These are phyloP conservation scores for Cetonia aurata DNA, from an alignment of 2,888 invertebrate genomes.

Conservation along the genomic window DNA sequence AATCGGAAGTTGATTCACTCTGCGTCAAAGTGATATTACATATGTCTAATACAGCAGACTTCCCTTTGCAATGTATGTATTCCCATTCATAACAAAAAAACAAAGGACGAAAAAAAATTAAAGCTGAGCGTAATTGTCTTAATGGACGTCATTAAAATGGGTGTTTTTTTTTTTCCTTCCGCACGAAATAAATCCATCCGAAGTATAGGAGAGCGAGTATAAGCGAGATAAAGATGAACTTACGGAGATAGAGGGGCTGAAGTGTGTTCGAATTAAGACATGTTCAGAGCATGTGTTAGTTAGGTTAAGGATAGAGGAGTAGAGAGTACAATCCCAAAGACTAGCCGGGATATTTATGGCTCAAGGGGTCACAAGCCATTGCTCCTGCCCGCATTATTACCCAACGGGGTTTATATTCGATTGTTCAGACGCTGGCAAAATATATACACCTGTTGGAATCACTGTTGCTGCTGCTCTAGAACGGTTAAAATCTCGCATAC, in stretches of 20 bases:
- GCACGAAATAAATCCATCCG: constrained; percentile 3
- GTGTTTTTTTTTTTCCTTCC: constrained; percentile 16
- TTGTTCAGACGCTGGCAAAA: constrained; percentile 65
- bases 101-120: constrained; percentile 28
- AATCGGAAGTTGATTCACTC: constrained; percentile 48
- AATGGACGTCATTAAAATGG: constrained; percentile 22
- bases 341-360: constrained; percentile 66
- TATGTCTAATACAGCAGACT: constrained; percentile 10
- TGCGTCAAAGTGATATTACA: constrained; percentile 51
- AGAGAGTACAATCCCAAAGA: constrained; percentile 59
- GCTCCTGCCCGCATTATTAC: constrained; percentile 67
- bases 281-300: constrained; percentile 47
- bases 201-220: background rate
- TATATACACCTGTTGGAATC: constrained; percentile 68
- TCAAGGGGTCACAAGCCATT: constrained; percentile 68
- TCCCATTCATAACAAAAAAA: background rate
- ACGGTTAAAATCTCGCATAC: constrained; percentile 23
- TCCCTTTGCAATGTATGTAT: background rate
- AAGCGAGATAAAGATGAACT: constrained; percentile 30
- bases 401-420: constrained; percentile 66
- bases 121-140: constrained; percentile 33
- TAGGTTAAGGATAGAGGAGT: constrained; percentile 46
- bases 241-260: constrained; percentile 27
- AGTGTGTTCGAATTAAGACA: constrained; percentile 45
- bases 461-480: constrained; percentile 52